These are phyloP conservation scores for Sebastes minor DNA, from an alignment of 2,797 vertebrate species.

Conservation along the genomic window DNA sequence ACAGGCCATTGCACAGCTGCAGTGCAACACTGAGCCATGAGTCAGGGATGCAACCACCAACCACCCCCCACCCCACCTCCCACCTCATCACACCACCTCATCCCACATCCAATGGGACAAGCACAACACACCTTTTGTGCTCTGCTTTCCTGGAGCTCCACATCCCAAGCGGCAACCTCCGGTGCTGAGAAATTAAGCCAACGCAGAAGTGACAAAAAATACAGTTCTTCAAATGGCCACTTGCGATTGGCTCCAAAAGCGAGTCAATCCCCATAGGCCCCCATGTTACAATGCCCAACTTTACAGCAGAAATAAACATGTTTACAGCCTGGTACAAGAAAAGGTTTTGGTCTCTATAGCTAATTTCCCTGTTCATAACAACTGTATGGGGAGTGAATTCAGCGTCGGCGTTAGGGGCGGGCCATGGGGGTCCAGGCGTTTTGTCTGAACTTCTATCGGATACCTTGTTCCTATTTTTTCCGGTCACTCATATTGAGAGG, in stretches of 20 bases:
- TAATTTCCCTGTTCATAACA: not conserved
- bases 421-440: too few species aligned
- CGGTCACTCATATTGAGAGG: too few species aligned
- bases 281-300: not conserved
- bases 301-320: not conserved
- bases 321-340: not conserved
- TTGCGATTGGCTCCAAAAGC: not conserved
- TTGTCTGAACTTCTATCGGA: too few species aligned
- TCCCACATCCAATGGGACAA: conserved; percentile 2
- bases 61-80: too few species aligned
- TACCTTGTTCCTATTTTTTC: too few species aligned
- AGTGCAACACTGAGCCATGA: conserved; percentile 24
- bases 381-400: too few species aligned
- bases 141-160: not conserved
- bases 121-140: conserved; percentile 18
- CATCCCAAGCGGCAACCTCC: not conserved
- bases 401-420: too few species aligned
- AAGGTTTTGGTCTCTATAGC: not conserved
- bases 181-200: not conserved
- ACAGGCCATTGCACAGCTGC: not conserved
- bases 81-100: not conserved
- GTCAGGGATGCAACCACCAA: conserved; percentile 3
- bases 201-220: not conserved
- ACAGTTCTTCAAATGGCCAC: not conserved
- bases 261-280: not conserved